phyloP scores from a whole-genome alignment of 1,140 invertebrate species.

The Dendrolimus kikuchii region DNA sequence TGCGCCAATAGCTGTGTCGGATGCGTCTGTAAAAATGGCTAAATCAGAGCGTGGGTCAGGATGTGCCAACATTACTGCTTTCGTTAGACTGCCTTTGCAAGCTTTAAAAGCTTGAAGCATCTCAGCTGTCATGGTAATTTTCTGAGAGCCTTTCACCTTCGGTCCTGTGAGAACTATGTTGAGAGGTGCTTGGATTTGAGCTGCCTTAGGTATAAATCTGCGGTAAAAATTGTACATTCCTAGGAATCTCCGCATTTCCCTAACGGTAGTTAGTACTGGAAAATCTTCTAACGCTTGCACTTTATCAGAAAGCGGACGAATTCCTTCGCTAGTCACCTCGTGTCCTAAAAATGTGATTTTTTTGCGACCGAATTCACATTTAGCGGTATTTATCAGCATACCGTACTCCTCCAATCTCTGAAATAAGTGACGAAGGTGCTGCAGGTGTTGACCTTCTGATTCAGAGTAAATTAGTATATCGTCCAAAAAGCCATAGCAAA shows the following conservation, averaged over 20 bases:
- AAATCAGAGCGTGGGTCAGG: not conserved
- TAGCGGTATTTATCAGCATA: conserved; percentile 22
- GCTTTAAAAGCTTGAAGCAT: not conserved
- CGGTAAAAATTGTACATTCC: conserved; percentile 46
- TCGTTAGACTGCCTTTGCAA: not conserved
- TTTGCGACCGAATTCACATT: conserved; percentile 14
- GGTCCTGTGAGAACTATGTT: conserved; percentile 6
- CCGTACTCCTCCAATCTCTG: conserved; percentile 20
- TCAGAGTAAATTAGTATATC: conserved; percentile 68
- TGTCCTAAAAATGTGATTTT: conserved; percentile 15
- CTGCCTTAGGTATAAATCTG: conserved; percentile 27
- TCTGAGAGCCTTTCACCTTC: not conserved
- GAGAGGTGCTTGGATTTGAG: conserved; percentile 17
- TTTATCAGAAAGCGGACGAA: not conserved
- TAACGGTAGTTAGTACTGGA: conserved; percentile 22
- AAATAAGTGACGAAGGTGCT: conserved; percentile 17
- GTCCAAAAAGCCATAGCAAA: conserved; percentile 63
- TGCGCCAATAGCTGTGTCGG: conserved; percentile 38
- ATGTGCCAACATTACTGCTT: not conserved
- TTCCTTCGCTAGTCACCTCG: not conserved
- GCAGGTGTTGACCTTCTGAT: not conserved
- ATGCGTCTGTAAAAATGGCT: conserved; percentile 35
- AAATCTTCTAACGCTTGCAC: conserved; percentile 14
- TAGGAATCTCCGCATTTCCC: conserved; percentile 5
- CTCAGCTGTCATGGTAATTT: not conserved